Evolutionary conservation across 2,797 vertebrate genomes (phyloP).

Genomic region (Sylvia borin): DNA sequence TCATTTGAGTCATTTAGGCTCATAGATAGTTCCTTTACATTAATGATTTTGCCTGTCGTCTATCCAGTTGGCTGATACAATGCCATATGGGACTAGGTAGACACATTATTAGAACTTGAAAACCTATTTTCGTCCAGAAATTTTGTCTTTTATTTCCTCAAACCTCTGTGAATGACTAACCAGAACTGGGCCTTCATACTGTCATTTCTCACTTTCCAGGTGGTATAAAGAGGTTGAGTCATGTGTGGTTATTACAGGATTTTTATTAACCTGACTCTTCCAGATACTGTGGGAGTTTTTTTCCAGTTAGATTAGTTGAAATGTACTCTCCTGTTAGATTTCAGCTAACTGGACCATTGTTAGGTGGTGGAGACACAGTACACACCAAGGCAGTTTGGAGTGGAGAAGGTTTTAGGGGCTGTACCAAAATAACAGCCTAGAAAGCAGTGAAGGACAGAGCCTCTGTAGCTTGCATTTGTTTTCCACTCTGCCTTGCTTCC

Average conservation of each 20-base stretch:
- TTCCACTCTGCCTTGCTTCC: neutral
- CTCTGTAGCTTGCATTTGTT: neutral
- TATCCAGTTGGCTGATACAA: neutral
- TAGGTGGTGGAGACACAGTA: neutral
- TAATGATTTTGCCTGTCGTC: conserved; percentile 2
- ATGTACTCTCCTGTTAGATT: neutral
- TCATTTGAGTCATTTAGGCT: conserved; percentile 13
- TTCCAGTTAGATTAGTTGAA: neutral
- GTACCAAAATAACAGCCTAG: neutral
- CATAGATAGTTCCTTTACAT: conserved; percentile 18
- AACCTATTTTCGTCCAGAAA: neutral
- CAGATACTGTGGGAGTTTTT: neutral
- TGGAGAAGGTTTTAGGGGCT: neutral
- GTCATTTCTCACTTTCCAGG: neutral
- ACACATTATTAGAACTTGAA: neutral
- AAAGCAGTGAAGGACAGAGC: neutral
- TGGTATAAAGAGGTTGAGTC: neutral
- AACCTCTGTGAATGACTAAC: neutral
- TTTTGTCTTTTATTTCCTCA: neutral
- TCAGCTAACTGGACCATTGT: neutral
- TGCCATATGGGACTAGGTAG: neutral
- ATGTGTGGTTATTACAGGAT: neutral
- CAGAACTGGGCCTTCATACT: neutral
- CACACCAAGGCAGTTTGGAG: neutral
- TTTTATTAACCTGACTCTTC: conserved; percentile 9